Base-by-base conservation (phyloP, 2,888 invertebrate species). In the Nyleta sp. region DNA sequence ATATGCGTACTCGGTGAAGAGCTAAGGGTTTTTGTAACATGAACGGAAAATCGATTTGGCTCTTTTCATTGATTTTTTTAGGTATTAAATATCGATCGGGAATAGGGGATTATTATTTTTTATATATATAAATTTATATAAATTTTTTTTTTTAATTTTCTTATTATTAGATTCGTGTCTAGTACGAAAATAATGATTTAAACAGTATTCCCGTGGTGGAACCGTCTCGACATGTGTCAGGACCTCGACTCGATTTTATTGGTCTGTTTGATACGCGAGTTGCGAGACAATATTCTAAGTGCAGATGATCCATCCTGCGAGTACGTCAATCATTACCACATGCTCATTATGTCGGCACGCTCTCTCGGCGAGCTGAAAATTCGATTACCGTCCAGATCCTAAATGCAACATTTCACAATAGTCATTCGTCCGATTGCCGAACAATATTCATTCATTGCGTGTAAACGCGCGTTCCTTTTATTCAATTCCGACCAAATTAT, bases 241-340 rank as follows among this genome's bases (percentile, higher is more conserved):
- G 13, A 28, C 15, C 15, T 59, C 35, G 18, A 40, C n/a, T 70
- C 18, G 40, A 42, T 72, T 72, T 62, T 28, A 35, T 53, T 13
- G 17, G 17, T 44, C 18, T 13, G 13, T 11, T 13, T 40, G 46
- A 42, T 33, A 48, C 42, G 31, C 57, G n/a, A 24, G 17, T 48
- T 31, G 38, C 44, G 73, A 64, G 64, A 68, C 40, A 70, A 64
- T 70, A 64, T 57, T 74, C 64, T 59, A 57, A 64, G 68, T 59
- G 46, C 70, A 55, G 46, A 40, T 74, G 78, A 71, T 78, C 46
- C 65, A 81, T 85, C 84, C 78, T 81, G 81, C 84, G 81, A 82
- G 81, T 81, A 83, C 83, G 87, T 86, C 87, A 87, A 87, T 87
- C 87, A 87, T 78, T 86, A 86, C 81, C 84, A 84, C 81, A 81